These are phyloP conservation scores for Etheostoma spectabile DNA, from an alignment of 2,113 vertebrate genomes.

Conservation along the genomic window DNA sequence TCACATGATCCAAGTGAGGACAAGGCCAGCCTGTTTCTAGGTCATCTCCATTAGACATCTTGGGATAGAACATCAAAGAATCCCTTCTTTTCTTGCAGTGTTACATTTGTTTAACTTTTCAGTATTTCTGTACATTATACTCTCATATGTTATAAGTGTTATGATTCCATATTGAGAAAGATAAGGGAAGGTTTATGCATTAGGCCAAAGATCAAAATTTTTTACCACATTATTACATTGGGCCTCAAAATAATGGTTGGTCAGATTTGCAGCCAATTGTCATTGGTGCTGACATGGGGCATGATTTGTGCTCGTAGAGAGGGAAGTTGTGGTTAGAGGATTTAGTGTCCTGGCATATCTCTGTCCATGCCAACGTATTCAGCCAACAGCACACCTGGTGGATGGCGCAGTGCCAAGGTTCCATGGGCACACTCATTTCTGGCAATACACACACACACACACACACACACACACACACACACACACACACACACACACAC, in stretches of 20 bases:
- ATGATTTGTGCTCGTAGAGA: slow-evolving; percentile 28
- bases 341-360: slow-evolving; percentile 23
- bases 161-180: not conserved
- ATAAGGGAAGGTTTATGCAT: not conserved
- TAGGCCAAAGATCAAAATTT: not conserved
- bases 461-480: not conserved
- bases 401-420: slow-evolving; percentile 49
- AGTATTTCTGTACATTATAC: not conserved
- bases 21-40: slow-evolving; percentile 70
- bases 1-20: slow-evolving; percentile 66
- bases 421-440: slow-evolving; percentile 29
- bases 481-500: not conserved
- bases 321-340: slow-evolving; percentile 15
- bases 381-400: slow-evolving; percentile 62
- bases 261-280: not conserved
- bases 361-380: slow-evolving; percentile 23
- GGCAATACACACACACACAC: slow-evolving; percentile 5
- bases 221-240: not conserved
- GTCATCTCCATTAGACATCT: slow-evolving; percentile 69
- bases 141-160: not conserved
- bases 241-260: not conserved
- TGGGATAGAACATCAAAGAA: slow-evolving; percentile 62
- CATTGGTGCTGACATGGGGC: slow-evolving; percentile 1
- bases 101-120: not conserved
- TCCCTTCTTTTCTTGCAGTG: slow-evolving; percentile 20